These are phyloP conservation scores for Pseudochromis fuscus DNA, from an alignment of 2,797 vertebrate species.

Conservation along the genomic window DNA sequence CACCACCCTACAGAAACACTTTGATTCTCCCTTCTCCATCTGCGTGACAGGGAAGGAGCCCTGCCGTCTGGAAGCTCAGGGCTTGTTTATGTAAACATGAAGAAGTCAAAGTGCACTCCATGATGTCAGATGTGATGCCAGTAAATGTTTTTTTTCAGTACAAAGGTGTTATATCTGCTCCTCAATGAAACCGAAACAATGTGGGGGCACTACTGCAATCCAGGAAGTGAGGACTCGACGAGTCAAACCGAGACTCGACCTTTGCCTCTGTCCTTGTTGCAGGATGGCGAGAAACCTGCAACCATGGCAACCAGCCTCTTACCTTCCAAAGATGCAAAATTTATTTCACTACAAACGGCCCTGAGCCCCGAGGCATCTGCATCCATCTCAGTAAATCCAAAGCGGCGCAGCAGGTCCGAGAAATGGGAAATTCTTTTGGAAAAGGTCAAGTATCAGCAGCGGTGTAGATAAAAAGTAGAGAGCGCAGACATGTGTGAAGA, in stretches of 20 bases:
- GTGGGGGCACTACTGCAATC: background rate
- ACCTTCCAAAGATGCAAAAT: constrained; percentile 24
- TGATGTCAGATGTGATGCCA: background rate
- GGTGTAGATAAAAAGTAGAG: background rate
- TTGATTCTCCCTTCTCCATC: constrained; percentile 45
- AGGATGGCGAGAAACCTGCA: constrained; percentile 27
- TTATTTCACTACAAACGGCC: constrained; percentile 21
- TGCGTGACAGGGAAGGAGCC: constrained; percentile 22
- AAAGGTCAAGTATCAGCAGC: constrained; percentile 12
- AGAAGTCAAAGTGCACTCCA: background rate
- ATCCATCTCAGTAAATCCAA: constrained; percentile 33
- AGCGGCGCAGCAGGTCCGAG: background rate
- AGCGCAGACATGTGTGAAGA: constrained; percentile 2
- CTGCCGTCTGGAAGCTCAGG: constrained; percentile 27
- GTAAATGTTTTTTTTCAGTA: background rate
- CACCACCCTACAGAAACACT: constrained; percentile 56
- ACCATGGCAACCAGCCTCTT: constrained; percentile 45
- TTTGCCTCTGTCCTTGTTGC: constrained; percentile 28
- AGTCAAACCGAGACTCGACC: constrained; percentile 38
- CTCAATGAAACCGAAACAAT: constrained; percentile 13
- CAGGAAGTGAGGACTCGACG: constrained; percentile 34
- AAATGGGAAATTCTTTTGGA: background rate
- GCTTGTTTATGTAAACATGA: constrained; percentile 10
- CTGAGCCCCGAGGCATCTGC: constrained; percentile 4
- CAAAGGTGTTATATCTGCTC: background rate